Conservation (phyloP, 2,888 invertebrate species). For the Danaus chrysippus region DNA sequence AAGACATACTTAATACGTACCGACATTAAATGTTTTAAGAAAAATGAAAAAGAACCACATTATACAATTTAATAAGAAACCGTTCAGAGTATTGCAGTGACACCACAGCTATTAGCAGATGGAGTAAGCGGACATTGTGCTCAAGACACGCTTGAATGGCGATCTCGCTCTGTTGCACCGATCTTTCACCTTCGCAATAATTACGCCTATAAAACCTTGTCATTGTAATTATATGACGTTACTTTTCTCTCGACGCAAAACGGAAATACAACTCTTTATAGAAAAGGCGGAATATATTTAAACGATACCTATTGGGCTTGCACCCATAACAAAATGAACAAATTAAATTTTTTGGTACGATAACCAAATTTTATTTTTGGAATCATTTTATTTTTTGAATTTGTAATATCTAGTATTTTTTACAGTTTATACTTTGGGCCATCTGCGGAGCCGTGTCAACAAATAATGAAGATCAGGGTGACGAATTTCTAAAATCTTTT, state of each 20-base stretch:
- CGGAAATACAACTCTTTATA: constrained; percentile 63
- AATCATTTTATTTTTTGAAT: constrained; percentile 10
- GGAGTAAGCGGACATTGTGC: constrained; percentile 77
- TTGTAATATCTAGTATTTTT: constrained; percentile 37
- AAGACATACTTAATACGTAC: no score
- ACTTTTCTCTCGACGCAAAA: constrained; percentile 73
- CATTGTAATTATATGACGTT: constrained; percentile 72
- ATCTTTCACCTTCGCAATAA: constrained; percentile 78
- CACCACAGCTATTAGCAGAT: constrained; percentile 52
- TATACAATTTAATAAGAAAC: constrained; percentile 3
- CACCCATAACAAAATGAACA: constrained; percentile 65
- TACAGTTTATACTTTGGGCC: constrained; percentile 68
- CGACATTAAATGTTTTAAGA: neutral
- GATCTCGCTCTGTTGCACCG: constrained; percentile 71
- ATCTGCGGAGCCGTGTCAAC: constrained; percentile 60
- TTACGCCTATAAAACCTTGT: constrained; percentile 78
- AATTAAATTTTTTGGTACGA: constrained; percentile 65
- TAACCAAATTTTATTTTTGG: constrained; percentile 18
- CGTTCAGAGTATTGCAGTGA: constrained; percentile 39
- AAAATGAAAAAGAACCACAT: neutral
- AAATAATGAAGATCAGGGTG: constrained; percentile 49
- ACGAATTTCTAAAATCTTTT: constrained; percentile 74
- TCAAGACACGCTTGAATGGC: constrained; percentile 69
- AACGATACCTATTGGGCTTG: constrained; percentile 56
- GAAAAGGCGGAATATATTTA: constrained; percentile 47